Conservation (phyloP, 2,797 vertebrate species). For the Mormyrops boulengeri region DNA sequence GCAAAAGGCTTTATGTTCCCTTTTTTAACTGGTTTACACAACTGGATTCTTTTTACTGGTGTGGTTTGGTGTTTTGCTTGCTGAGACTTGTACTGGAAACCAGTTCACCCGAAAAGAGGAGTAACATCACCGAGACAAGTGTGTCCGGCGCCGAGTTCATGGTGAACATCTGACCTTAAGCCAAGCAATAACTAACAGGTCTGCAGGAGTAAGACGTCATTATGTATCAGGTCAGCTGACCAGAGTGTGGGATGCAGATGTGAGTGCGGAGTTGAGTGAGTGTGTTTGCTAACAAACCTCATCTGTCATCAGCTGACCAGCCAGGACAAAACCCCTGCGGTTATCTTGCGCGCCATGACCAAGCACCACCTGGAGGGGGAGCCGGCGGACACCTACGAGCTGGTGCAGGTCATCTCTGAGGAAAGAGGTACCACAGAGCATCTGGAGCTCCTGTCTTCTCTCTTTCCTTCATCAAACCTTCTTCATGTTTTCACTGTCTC, state of each 20-base stretch:
- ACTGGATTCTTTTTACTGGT: background rate
- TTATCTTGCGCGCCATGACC: constrained; percentile 81
- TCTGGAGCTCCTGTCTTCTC: background rate
- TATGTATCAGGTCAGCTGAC: background rate
- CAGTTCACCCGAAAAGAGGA: background rate
- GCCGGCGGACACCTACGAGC: constrained; percentile 71
- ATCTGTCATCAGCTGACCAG: constrained; percentile 70
- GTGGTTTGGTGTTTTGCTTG: background rate
- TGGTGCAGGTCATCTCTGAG: constrained; percentile 88
- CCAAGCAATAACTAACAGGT: background rate
- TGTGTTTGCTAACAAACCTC: background rate
- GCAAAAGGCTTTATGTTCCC: background rate
- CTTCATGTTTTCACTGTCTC: background rate
- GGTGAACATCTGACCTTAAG: background rate
- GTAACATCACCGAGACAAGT: background rate
- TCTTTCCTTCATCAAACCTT: background rate
- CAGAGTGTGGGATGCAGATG: background rate
- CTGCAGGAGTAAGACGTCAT: background rate
- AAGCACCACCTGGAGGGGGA: constrained; percentile 86
- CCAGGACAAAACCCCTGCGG: constrained; percentile 84
- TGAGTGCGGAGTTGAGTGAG: background rate
- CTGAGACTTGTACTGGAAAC: background rate
- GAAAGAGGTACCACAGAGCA: constrained; percentile 70
- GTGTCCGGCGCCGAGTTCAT: background rate
- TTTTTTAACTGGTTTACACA: background rate